These are phyloP conservation scores for Melanogrammus aeglefinus DNA, from an alignment of 2,797 vertebrate genomes.

Conservation along the genomic window DNA sequence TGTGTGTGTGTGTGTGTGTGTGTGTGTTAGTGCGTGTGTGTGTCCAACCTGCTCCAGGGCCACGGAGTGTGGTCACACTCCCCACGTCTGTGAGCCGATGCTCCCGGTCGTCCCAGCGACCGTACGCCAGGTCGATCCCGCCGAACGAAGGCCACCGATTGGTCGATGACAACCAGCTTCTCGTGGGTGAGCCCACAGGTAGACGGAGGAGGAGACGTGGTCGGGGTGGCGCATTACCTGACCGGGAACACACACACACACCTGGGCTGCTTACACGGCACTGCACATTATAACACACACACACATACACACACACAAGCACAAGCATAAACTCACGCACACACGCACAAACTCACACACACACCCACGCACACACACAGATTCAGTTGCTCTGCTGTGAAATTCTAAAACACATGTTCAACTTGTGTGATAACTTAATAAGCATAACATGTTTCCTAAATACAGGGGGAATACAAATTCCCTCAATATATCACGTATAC, in stretches of 20 bases:
- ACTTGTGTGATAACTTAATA: not conserved
- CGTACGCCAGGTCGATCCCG: conserved; percentile 94
- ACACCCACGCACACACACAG: not conserved
- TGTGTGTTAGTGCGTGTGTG: no score
- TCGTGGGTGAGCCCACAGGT: conserved; percentile 98
- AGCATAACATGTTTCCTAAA: not conserved
- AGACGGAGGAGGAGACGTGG: conserved; percentile 93
- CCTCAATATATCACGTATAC: no score
- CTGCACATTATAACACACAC: not conserved
- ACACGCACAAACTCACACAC: not conserved
- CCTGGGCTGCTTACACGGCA: no score
- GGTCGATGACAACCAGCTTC: conserved; percentile 90
- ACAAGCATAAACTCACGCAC: not conserved
- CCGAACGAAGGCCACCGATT: conserved; percentile 94
- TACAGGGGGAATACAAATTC: no score
- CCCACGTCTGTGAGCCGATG: conserved; percentile 96
- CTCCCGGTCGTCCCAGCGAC: conserved; percentile 92
- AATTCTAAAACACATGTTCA: no score
- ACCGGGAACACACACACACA: not conserved
- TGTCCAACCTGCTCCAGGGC: conserved; percentile 65
- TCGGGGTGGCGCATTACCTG: conserved; percentile 98
- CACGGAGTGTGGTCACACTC: conserved; percentile 84
- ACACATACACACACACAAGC: not conserved
- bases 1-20: no score
- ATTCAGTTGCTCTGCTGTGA: not conserved